Percentiles rank a stretch among this genome's conserved stretches.
Evolutionary conservation across 2,888 invertebrate species (phyloP).

Genomic region (Drosophila nr. medialis): DNA sequence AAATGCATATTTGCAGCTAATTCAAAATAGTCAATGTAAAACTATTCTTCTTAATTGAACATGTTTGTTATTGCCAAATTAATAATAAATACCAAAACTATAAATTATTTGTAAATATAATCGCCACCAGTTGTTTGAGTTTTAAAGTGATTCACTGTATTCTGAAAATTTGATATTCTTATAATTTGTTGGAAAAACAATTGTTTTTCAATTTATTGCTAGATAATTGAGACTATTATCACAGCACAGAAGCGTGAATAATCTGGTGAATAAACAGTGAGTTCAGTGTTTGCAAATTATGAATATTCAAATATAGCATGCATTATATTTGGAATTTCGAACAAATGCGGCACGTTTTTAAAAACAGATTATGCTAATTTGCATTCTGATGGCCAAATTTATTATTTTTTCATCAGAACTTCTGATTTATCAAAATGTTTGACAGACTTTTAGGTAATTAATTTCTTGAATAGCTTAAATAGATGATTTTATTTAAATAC

Average conservation of each 20-base stretch:
- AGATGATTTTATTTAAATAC: slow-evolving; percentile 2
- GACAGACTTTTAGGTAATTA: neutral
- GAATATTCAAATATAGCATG: neutral
- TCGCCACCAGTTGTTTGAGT: neutral
- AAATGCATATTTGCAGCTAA: neutral
- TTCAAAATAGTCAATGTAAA: neutral
- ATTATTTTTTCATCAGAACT: neutral
- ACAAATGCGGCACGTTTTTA: neutral
- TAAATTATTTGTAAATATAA: neutral
- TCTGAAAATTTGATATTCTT: neutral
- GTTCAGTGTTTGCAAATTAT: neutral
- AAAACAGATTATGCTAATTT: neutral
- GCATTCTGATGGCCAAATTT: neutral
- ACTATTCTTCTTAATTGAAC: no score
- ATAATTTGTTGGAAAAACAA: neutral
- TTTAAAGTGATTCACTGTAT: neutral
- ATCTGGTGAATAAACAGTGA: neutral
- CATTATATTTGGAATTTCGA: neutral
- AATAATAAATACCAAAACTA: neutral
- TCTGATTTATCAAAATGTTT: neutral
- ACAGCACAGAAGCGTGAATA: neutral
- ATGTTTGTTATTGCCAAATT: neutral
- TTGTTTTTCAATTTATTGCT: neutral
- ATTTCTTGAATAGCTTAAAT: slow-evolving; percentile 4
- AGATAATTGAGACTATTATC: neutral